Base-by-base conservation (phyloP, 2,888 invertebrate species). In the Eretmocerus hayati region DNA sequence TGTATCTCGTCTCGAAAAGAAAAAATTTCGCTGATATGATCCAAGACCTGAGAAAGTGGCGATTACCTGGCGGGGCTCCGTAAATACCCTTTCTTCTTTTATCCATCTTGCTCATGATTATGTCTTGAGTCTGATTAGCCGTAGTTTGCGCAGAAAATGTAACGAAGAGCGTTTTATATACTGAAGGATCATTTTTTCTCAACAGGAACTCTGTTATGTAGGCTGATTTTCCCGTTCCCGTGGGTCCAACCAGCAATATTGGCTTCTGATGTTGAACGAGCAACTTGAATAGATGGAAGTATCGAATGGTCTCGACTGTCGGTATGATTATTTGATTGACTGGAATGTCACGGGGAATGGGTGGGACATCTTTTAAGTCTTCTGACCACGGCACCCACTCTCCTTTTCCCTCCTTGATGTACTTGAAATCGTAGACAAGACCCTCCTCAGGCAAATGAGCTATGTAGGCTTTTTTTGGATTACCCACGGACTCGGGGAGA, bases 141-240 rank as follows among this genome's bases (percentile, higher is more conserved):
- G 88, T 86, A 0, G 94, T 94, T 74, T 93, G 92, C 0, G 94
- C 93, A 0, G 94, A 94, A 71, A 95, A 95, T 56, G 87, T 92
- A 62, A 95, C 83, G 56, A 91, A 85, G 21, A 92, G 74, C 0
- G 93, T 90, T 62, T 89, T 89, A 65, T 84, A 94, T 0, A 81
- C 69, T 45, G 82, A 81, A 1, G 85, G 81, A 63, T 93, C 83
- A 54, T 88, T 83, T 65, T 81, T 82, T 65, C 86, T 88, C 36
- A 92, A 74, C 49, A 95, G 72, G 64, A 84, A 89, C 59, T 90
- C 86, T 83, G 87, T 85, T 18, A 87, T 85, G 59, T 94, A 92
- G 38, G 87, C 86, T 13, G 93, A 91, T 72, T 96, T 96, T 48
- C 95, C 95, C 1, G 95, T 95, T 19, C 95, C 92, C 0, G 94